Evolutionary conservation across 2,888 invertebrate species (phyloP), one percentile per base, ranked within the genome.

Genomic region (Oxystoma pomonae): DNA sequence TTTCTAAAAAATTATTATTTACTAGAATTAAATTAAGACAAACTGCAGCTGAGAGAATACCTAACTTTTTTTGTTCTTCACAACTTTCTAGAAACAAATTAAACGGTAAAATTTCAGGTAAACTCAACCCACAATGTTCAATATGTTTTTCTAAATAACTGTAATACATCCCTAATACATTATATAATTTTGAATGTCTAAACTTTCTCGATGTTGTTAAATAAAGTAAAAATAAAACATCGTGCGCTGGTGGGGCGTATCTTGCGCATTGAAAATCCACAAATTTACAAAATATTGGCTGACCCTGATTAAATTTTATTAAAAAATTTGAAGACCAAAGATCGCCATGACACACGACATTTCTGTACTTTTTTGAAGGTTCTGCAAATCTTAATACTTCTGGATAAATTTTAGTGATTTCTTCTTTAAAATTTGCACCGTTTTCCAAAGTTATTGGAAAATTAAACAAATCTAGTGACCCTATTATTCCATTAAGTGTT

Each of bases 241-340:
- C 91, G 56, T 87, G 82, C 18, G 87, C 84, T 0, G 88, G 87
- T 0, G 90, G 88, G 16, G 85, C 85, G 72, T 87, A 90, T 62
- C 80, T 68, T 0, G 72, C 73, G 49, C 73, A 73, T 71, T 81
- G 80, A 66, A 77, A 81, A 72, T 81, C 80, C 1, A 81, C 75
- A 56, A 81, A 72, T 67, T 74, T 77, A 57, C 77, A 77, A 20
- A 72, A 69, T 2, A 67, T 57, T 7, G 73, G 71, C n/a, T 76
- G 68, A 60, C 73, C 61, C 35, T 71, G 60, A 49, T 70, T 65
- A 19, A 76, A 75, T 62, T 76, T 59, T 20, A 82, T 78, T 55
- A 79, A 62, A 55, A 79, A 75, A 71, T 88, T 88, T 64, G 86
- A 86, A 50, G 84, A 83, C 87, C 87, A 88, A 2, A 87, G 75